A percentile compares a stretch with the other conserved stretches of the same genome.
Evolutionary conservation across 1,140 invertebrate genomes (phyloP).

Genomic region (Neoseiulus cucumeris): DNA sequence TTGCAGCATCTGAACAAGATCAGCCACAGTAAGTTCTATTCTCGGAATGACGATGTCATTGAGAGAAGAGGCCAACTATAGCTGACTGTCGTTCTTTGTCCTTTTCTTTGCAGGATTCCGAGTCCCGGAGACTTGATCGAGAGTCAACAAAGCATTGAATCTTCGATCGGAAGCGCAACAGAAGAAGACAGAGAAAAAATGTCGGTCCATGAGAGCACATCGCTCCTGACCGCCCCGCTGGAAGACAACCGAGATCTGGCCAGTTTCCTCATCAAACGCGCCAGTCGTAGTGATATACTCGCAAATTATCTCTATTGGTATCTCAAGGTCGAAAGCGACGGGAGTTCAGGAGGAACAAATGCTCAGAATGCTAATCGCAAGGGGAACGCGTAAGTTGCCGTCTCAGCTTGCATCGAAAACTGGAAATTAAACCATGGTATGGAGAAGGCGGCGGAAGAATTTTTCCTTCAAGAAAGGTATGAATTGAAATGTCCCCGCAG

Average conservation of each 20-base stretch:
- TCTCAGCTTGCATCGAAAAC: conserved; percentile 10
- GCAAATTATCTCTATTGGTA: conserved; percentile 98
- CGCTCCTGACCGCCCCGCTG: neutral
- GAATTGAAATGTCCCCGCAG: conserved; percentile 16
- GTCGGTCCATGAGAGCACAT: conserved; percentile 7
- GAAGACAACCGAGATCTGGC: conserved; percentile 45
- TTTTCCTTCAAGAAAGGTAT: too few relatives aligned
- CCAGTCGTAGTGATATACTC: conserved; percentile 63
- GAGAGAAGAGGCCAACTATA: too few relatives aligned
- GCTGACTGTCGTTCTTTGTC: too few relatives aligned
- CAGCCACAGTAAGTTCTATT: too few relatives aligned
- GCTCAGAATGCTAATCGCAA: too few relatives aligned
- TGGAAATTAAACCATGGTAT: too few relatives aligned
- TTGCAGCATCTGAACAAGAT: too few relatives aligned
- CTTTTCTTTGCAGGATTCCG: too few relatives aligned
- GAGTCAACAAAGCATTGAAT: conserved; percentile 2
- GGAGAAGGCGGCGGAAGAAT: too few relatives aligned
- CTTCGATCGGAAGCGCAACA: neutral
- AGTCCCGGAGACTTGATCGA: too few relatives aligned
- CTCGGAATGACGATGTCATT: too few relatives aligned
- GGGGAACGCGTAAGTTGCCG: neutral
- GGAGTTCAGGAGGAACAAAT: conserved; percentile 21
- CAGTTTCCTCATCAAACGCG: conserved; percentile 70
- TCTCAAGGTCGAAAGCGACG: conserved; percentile 75
- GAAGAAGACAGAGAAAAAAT: neutral